These are phyloP conservation scores for Petromus typicus DNA, from an alignment of 2,113 vertebrate genomes.

Conservation along the genomic window DNA sequence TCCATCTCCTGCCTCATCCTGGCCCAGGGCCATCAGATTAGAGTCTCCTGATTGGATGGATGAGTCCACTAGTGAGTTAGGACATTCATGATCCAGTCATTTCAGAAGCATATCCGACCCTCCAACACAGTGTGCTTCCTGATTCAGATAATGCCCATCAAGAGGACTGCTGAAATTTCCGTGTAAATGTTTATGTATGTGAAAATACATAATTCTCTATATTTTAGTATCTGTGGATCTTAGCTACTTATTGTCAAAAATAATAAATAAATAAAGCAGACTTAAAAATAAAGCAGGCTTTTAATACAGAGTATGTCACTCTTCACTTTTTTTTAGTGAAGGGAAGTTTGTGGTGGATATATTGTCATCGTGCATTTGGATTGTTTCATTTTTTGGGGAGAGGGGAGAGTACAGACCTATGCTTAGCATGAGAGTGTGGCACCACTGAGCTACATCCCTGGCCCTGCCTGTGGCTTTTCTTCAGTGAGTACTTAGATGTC, in stretches of 20 bases:
- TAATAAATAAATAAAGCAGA: too few relatives aligned
- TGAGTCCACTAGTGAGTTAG: background rate
- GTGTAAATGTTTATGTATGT: background rate
- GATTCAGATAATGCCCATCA: background rate
- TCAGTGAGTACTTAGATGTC: background rate
- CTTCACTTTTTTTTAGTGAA: background rate
- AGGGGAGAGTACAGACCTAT: too few relatives aligned
- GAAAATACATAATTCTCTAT: too few relatives aligned
- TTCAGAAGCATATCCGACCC: background rate
- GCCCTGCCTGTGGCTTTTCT: too few relatives aligned
- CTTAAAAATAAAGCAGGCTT: background rate
- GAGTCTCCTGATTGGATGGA: background rate
- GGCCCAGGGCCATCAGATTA: too few relatives aligned
- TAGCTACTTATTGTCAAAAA: background rate
- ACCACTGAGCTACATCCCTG: too few relatives aligned
- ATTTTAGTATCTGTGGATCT: background rate
- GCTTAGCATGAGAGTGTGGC: too few relatives aligned
- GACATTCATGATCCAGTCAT: background rate
- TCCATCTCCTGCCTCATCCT: background rate
- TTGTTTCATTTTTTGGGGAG: too few relatives aligned
- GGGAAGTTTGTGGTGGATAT: background rate
- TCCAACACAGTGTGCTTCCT: background rate
- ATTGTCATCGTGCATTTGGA: background rate
- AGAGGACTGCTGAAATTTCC: too few relatives aligned
- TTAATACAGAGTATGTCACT: background rate